A percentile compares a stretch with the other conserved stretches of the same genome.
These are phyloP conservation scores for Aleiodes sp. DNA, from an alignment of 1,140 invertebrate species.

Conservation along the genomic window DNA sequence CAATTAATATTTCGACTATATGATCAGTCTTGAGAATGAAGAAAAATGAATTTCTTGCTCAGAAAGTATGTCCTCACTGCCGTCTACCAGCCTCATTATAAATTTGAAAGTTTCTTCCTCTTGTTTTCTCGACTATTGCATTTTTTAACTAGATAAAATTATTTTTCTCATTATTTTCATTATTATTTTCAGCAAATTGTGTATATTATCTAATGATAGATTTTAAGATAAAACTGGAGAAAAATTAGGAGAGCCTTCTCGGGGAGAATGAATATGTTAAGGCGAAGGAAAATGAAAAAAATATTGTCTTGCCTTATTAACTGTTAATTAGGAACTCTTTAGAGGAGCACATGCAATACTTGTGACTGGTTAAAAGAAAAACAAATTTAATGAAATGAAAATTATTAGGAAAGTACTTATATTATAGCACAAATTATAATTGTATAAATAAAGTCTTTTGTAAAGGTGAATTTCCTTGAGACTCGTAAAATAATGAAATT, in stretches of 20 bases:
- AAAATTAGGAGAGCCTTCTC: constrained; percentile 11
- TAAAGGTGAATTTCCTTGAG: constrained; percentile 39
- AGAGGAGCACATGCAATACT: constrained; percentile 42
- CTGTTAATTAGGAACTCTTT: constrained; percentile 29
- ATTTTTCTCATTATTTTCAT: not conserved
- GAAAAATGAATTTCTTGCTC: constrained; percentile 3
- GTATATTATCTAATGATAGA: no score
- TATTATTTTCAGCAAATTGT: constrained; percentile 9
- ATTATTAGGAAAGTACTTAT: constrained; percentile 34
- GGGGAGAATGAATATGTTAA: constrained; percentile 21
- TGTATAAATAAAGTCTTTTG: constrained; percentile 37
- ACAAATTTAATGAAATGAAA: constrained; percentile 24
- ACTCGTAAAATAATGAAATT: not conserved
- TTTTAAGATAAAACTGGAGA: no score
- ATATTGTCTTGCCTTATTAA: constrained; percentile 45
- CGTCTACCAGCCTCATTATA: not conserved
- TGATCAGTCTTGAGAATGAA: no score
- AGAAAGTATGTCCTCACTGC: constrained; percentile 6
- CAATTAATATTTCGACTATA: no score
- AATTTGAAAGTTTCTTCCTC: constrained; percentile 26
- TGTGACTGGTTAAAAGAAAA: constrained; percentile 27
- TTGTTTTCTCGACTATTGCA: constrained; percentile 26
- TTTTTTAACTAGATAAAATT: not conserved
- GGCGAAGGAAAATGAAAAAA: constrained; percentile 25
- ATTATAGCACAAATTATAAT: constrained; percentile 16